These are phyloP conservation scores for Mustela lutreola DNA, from an alignment of 2,113 vertebrate genomes.

Conservation along the genomic window DNA sequence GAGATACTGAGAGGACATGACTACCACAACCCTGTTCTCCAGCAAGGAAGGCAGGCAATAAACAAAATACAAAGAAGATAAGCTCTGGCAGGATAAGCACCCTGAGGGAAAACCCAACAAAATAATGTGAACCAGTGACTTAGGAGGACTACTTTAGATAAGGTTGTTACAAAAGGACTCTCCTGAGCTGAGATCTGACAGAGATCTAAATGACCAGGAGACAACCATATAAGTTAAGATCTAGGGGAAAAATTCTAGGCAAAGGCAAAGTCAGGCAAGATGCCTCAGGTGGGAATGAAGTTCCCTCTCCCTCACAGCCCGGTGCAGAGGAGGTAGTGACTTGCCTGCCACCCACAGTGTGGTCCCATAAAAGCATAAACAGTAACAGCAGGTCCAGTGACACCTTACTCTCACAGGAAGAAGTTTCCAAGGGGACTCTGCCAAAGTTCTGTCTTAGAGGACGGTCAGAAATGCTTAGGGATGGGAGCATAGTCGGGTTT, in stretches of 20 bases:
- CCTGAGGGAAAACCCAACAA: neutral
- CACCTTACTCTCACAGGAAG: neutral
- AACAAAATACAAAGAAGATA: neutral
- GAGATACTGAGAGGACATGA: neutral
- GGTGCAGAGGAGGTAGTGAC: neutral
- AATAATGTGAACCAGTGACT: neutral
- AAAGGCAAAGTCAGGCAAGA: neutral
- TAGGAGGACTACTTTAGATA: neutral
- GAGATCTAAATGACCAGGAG: neutral
- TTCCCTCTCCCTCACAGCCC: neutral
- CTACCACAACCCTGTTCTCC: neutral
- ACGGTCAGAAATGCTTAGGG: neutral
- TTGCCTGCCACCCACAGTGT: neutral
- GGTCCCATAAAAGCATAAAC: neutral
- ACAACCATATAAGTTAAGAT: neutral
- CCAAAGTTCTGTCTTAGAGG: neutral
- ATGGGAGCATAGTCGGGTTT: neutral
- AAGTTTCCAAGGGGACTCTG: neutral
- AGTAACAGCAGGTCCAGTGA: neutral
- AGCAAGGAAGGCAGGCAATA: neutral
- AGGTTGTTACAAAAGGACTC: neutral
- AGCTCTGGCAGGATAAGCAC: neutral
- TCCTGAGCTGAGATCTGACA: neutral
- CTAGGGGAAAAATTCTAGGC: neutral
- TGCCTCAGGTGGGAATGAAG: neutral